Base-by-base conservation (phyloP, 2,888 invertebrate genomes). In the Aradus depressus region DNA sequence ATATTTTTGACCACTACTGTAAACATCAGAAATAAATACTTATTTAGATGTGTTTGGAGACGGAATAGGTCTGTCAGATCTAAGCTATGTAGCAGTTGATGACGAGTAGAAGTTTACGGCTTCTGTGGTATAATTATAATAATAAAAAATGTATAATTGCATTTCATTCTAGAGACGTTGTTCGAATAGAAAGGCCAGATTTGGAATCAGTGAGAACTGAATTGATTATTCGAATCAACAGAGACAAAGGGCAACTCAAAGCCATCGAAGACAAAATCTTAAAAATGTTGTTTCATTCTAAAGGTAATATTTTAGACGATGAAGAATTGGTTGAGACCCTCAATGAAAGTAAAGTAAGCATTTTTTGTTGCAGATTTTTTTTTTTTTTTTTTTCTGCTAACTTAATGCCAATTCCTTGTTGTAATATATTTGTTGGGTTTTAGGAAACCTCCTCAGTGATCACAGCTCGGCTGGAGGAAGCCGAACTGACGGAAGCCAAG, bases 241-340 rank as follows among this genome's bases (percentile, higher is more conserved):
- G 79, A 0, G 90, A 91, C 64, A 90, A 88, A 66, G 81, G 80
- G 22, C 85, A 88, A 58, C 68, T 93, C 51, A 77, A 89, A 56
- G 78, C 77, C 44, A 83, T 93, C 55, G 93, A 95, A 70, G 90
- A 92, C 64, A 91, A 88, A 68, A 92, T 93, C 55, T 71, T 95
- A 8, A 76, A 79, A 59, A 73, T 92, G 43, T 70, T 93, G 2
- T 88, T 86, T 62, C 75, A 83, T 39, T 83, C 87, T 0, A 80
- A 88, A 55, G 92, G 90, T 3, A 90, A 92, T 65, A 90, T 95
- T 61, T 74, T 95, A 35, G 93, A 95, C 65, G 92, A 93, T 64
- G 93, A 93, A 65, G 88, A 87, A 62, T 77, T 93, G 16, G 90
- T 93, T 51, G 85, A 91, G 64, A 87, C 92, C 1, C 73, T 91